Percentiles rank a stretch among this genome's conserved stretches.
These are phyloP conservation scores for Daktulosphaira vitifoliae DNA, from an alignment of 1,140 invertebrate genomes.

Conservation along the genomic window DNA sequence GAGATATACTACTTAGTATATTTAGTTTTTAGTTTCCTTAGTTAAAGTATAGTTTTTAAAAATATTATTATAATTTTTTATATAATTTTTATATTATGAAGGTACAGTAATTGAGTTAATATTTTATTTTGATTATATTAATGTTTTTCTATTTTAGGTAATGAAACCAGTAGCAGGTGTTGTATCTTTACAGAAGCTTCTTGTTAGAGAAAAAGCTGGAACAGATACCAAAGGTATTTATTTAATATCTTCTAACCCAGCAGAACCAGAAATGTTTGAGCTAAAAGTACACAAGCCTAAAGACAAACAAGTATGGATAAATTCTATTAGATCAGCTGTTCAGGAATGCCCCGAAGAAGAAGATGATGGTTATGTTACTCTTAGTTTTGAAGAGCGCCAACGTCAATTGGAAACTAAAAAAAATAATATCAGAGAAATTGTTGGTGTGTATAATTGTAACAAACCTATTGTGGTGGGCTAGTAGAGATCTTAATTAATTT, in stretches of 20 bases:
- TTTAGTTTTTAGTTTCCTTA: too few species aligned
- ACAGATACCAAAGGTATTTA: conserved; percentile 80
- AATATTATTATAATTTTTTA: too few species aligned
- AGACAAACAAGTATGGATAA: conserved; percentile 81
- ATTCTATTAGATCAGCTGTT: conserved; percentile 51
- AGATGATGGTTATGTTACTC: conserved; percentile 44
- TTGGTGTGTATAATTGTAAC: conserved; percentile 49
- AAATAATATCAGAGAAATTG: conserved; percentile 59
- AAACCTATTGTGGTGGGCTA: too few species aligned
- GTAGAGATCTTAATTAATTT: too few species aligned
- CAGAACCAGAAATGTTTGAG: conserved; percentile 91
- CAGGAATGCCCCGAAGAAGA: conserved; percentile 46
- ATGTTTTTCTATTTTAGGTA: conserved; percentile 27
- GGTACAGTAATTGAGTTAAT: too few species aligned
- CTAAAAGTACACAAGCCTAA: conserved; percentile 79
- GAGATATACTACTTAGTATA: too few species aligned
- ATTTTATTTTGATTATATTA: background rate
- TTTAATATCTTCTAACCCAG: conserved; percentile 75
- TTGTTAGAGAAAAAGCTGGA: conserved; percentile 87
- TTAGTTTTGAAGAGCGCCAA: conserved; percentile 57
- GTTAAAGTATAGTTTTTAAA: too few species aligned
- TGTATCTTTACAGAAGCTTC: conserved; percentile 77
- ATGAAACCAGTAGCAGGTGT: conserved; percentile 57
- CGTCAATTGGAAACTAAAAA: conserved; percentile 60
- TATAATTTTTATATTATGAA: too few species aligned